A percentile compares a stretch with the other conserved stretches of the same genome.
Conservation (phyloP, 2,888 invertebrate species). For the Aporophyla lueneburgensis region DNA sequence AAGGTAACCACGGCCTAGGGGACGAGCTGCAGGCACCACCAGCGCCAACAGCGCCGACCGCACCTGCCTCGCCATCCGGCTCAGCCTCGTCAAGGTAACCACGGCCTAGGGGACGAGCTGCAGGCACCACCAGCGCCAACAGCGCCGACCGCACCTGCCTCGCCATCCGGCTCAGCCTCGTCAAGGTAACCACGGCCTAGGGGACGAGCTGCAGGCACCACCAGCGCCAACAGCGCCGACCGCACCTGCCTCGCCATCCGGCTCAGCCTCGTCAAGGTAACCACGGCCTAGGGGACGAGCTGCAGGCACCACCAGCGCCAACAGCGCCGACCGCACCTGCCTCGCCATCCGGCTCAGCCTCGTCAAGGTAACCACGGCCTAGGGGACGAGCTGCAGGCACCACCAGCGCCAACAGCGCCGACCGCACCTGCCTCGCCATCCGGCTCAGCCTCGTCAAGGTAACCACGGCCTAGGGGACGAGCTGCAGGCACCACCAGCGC, state of each 20-base stretch:
- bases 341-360: conserved; percentile 92
- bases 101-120: conserved; percentile 83
- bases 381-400: conserved; percentile 86
- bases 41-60: conserved; percentile 92
- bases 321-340: conserved; percentile 92
- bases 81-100: conserved; percentile 92
- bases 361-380: conserved; percentile 89
- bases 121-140: conserved; percentile 91
- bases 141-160: conserved; percentile 92
- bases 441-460: conserved; percentile 92
- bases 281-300: conserved; percentile 76
- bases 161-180: conserved; percentile 92
- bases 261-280: conserved; percentile 92
- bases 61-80: conserved; percentile 91
- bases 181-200: conserved; percentile 88
- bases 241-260: conserved; percentile 92
- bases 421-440: conserved; percentile 92
- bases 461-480: conserved; percentile 73
- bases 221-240: conserved; percentile 92
- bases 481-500: conserved; percentile 89
- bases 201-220: conserved; percentile 88
- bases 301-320: conserved; percentile 90
- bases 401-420: conserved; percentile 92
- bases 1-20: conserved; percentile 87
- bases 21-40: conserved; percentile 89